Conservation (phyloP, 2,113 vertebrate species). For the Cyanistes caeruleus region DNA sequence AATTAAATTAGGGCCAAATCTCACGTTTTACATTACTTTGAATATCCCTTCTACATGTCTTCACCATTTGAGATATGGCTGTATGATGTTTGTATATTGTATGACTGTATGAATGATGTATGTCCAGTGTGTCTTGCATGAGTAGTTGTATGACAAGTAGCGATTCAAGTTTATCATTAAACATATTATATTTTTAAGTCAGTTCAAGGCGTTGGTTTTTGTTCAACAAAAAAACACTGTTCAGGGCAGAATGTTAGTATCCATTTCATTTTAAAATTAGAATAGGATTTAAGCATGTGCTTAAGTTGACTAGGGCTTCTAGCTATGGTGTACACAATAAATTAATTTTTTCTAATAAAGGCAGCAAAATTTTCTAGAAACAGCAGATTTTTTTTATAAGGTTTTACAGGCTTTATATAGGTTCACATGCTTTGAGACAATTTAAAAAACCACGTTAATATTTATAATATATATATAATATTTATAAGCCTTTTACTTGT, state of each 20-base stretch:
- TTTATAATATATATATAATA: neutral
- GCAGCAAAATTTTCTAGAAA: neutral
- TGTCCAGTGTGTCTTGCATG: neutral
- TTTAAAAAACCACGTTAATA: neutral
- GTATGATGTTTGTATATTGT: neutral
- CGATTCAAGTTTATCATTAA: neutral
- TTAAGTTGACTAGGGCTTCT: neutral
- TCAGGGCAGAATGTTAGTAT: neutral
- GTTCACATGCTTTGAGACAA: neutral
- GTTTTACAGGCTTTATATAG: neutral
- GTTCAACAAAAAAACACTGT: neutral
- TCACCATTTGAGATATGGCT: neutral
- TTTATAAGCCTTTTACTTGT: neutral
- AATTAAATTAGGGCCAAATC: neutral
- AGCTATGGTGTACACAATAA: neutral
- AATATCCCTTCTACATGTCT: neutral
- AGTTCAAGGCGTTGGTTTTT: neutral
- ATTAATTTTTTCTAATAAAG: neutral
- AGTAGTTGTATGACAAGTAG: neutral
- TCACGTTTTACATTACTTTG: neutral
- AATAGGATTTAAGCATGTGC: neutral
- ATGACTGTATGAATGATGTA: neutral
- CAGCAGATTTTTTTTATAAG: neutral
- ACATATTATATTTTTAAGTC: neutral
- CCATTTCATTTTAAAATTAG: neutral